Evolutionary conservation across 2,797 vertebrate species (phyloP).

Genomic region (Rhinichthys osculus): DNA sequence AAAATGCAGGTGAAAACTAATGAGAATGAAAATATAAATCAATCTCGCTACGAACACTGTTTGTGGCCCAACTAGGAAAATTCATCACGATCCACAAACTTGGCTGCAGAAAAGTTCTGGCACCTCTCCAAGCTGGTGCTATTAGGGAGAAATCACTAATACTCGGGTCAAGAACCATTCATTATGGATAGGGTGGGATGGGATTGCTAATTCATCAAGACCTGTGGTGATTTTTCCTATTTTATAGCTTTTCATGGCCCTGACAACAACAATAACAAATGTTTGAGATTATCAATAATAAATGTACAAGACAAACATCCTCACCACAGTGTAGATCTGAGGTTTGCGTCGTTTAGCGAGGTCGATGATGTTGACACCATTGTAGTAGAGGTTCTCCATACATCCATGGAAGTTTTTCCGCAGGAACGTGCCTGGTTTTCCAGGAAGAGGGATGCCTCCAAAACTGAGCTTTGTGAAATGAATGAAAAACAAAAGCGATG

Average conservation of each 20-base stretch:
- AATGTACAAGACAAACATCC: constrained; percentile 58
- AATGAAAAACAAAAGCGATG: constrained; percentile 47
- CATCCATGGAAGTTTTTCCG: constrained; percentile 94
- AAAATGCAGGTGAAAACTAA: constrained; percentile 19
- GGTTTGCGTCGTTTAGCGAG: constrained; percentile 89
- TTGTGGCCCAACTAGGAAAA: background rate
- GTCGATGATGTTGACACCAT: constrained; percentile 89
- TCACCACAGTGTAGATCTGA: constrained; percentile 91
- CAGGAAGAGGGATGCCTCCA: constrained; percentile 88
- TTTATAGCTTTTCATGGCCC: background rate
- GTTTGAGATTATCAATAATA: background rate
- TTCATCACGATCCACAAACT: constrained; percentile 14
- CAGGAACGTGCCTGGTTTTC: constrained; percentile 89
- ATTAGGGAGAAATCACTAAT: constrained; percentile 25
- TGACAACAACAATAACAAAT: background rate
- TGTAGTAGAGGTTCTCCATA: constrained; percentile 95
- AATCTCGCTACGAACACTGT: constrained; percentile 18
- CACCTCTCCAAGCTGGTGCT: background rate
- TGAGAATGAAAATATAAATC: constrained; percentile 29
- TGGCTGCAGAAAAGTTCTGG: constrained; percentile 14
- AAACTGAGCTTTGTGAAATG: constrained; percentile 88
- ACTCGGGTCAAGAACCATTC: constrained; percentile 17
- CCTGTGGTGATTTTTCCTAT: background rate
- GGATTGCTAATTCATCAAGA: constrained; percentile 21
- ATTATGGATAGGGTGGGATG: background rate